Base-by-base conservation (phyloP, 2,888 invertebrate species). In the Polyommatus icarus region DNA sequence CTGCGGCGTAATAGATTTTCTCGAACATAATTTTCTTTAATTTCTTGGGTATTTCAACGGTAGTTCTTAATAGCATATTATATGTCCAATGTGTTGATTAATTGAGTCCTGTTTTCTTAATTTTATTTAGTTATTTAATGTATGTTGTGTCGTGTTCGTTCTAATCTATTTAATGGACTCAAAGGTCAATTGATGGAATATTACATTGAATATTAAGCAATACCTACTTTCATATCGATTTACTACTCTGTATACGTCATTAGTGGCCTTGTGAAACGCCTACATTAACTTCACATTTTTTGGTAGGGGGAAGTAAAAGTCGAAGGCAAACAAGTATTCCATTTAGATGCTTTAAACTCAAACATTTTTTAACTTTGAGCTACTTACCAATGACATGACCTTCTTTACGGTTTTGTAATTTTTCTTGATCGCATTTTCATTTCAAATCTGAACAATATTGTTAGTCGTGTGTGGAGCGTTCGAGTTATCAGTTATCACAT, bases 201-300 rank as follows among this genome's bases (percentile, higher is more conserved):
- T 73, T 46, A 40, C 73, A 29, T 54, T 24, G 18, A 50, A 75
- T 50, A 75, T 50, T 29, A 75, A 24, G 24, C 46, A 72, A 46
- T 40, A 72, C 18, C 72, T 73, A 73, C 73, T 40, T 73, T 73
- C 73, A 46, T 46, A 71, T 59, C 40, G 40, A 10, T 36, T 71
- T 32, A 76, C 76, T 32, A 59, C 54, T 40, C 24, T 71, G 46
- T 71, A n/a, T 78, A 77, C 76, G 77, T 78, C 79, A 77, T 20
- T 67, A 40, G 29, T 76, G 77, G 59, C 77, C 77, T 80, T 79
- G 79, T 78, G 76, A 36, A 73, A 8, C 20, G 61, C 10, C 61
- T 50, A 75, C 75, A 24, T 46, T 73, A 73, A 50, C 15, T 12
- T 73, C 71, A 36, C 73, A 46, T 54, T 67, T 67, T 67, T 75